Percentiles rank a stretch among this genome's conserved stretches.
phyloP scores from a whole-genome alignment of 2,888 invertebrate species.

The Aleiodes alternator region DNA sequence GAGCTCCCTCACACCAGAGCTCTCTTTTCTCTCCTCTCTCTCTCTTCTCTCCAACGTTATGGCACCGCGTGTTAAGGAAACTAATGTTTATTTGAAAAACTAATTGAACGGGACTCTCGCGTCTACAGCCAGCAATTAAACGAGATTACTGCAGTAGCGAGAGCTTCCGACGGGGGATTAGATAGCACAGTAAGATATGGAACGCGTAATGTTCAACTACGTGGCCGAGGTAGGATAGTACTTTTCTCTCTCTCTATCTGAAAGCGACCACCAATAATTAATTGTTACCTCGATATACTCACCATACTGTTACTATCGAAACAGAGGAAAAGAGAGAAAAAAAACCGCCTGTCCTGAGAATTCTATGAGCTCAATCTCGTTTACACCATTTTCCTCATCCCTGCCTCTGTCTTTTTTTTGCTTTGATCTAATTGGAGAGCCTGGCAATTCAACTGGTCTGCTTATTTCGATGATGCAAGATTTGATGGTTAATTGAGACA shows the following conservation, averaged over 20 bases:
- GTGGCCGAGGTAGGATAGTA: constrained; percentile 45
- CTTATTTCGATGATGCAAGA: too few relatives aligned
- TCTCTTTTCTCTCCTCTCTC: constrained; percentile 52
- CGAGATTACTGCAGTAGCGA: constrained; percentile 74
- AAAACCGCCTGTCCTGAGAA: constrained; percentile 25
- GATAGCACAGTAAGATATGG: constrained; percentile 75
- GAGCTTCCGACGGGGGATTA: constrained; percentile 68
- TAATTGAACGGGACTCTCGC: constrained; percentile 69
- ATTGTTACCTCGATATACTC: constrained; percentile 69
- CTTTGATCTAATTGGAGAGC: too few relatives aligned
- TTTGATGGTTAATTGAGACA: too few relatives aligned
- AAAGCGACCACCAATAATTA: constrained; percentile 72
- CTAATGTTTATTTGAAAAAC: constrained; percentile 67
- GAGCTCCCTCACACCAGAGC: constrained; percentile 45
- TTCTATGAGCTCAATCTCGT: constrained; percentile 26
- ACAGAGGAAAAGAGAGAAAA: background rate
- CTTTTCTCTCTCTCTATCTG: constrained; percentile 54
- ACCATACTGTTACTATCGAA: constrained; percentile 14
- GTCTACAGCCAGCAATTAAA: constrained; percentile 75
- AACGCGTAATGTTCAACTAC: constrained; percentile 75
- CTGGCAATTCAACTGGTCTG: too few relatives aligned
- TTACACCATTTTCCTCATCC: constrained; percentile 10
- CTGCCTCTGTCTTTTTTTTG: too few relatives aligned
- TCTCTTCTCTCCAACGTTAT: constrained; percentile 60
- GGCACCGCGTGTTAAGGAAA: constrained; percentile 66